A percentile compares a stretch with the other conserved stretches of the same genome.
These are phyloP conservation scores for Plagodis dolabraria DNA, from an alignment of 2,888 invertebrate species.

Conservation along the genomic window DNA sequence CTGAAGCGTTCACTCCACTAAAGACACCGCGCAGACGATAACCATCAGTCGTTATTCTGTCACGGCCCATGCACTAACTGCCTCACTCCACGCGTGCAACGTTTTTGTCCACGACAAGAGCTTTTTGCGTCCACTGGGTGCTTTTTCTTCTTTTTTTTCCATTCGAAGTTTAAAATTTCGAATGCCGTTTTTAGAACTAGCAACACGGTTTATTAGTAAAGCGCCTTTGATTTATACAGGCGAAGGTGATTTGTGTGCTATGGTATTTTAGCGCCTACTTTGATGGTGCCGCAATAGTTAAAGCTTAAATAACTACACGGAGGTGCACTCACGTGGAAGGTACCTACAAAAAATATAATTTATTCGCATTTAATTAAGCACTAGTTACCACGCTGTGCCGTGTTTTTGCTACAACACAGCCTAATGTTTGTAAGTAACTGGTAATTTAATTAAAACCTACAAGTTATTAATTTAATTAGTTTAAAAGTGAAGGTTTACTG, in stretches of 20 bases:
- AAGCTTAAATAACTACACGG: neutral
- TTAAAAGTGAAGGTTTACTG: too few relatives aligned
- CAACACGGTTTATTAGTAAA: conserved; percentile 53
- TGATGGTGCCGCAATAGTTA: conserved; percentile 47
- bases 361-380: neutral
- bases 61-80: conserved; percentile 78
- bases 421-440: too few relatives aligned
- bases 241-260: conserved; percentile 44
- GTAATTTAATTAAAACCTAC: too few relatives aligned
- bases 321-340: neutral
- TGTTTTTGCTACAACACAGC: neutral
- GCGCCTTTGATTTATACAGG: conserved; percentile 75
- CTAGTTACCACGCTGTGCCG: neutral
- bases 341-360: neutral
- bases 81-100: conserved; percentile 73
- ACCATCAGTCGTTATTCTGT: conserved; percentile 78
- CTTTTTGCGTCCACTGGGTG: conserved; percentile 52
- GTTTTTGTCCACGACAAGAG: conserved; percentile 38
- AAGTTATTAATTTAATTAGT: too few relatives aligned
- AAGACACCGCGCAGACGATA: conserved; percentile 58
- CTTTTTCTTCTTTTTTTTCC: conserved; percentile 43
- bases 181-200: conserved; percentile 41
- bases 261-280: conserved; percentile 70
- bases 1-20: conserved; percentile 33
- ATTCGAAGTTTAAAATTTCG: conserved; percentile 47